Conservation (phyloP, 2,113 vertebrate species). For the Amblyornis subalaris region DNA sequence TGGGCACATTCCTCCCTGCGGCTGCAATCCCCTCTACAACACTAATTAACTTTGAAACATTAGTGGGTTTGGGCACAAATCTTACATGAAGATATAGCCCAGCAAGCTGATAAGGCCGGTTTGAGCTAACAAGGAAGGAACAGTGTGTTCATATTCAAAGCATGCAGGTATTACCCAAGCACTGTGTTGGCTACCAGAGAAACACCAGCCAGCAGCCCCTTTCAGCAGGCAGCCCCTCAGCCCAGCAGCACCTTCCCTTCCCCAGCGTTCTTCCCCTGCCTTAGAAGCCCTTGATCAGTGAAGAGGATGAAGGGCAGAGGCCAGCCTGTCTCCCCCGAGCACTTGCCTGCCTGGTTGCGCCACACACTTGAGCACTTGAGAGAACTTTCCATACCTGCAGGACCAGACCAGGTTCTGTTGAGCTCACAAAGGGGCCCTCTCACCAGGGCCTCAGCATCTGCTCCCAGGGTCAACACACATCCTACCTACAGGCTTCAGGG, state of each 20-base stretch:
- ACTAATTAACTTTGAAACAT: neutral
- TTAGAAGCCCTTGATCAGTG: neutral
- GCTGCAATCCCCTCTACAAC: neutral
- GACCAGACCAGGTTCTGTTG: neutral
- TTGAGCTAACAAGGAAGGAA: neutral
- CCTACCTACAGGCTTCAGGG: neutral
- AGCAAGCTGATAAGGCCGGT: neutral
- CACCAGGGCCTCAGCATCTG: neutral
- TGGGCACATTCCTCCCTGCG: neutral
- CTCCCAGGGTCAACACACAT: neutral
- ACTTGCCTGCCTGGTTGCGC: neutral
- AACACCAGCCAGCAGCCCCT: neutral
- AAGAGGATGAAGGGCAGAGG: neutral
- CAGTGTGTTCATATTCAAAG: neutral
- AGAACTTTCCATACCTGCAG: neutral
- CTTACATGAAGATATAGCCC: neutral
- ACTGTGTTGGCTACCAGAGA: neutral
- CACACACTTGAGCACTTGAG: rapidly evolving
- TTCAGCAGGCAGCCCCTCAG: neutral
- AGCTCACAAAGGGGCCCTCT: neutral
- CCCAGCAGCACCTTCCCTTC: neutral
- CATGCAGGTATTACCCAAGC: neutral
- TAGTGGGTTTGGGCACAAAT: neutral
- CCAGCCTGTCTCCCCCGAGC: neutral
- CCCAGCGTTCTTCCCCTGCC: neutral